phyloP scores from a whole-genome alignment of 2,888 invertebrate genomes.

The Pyrrhia umbra region DNA sequence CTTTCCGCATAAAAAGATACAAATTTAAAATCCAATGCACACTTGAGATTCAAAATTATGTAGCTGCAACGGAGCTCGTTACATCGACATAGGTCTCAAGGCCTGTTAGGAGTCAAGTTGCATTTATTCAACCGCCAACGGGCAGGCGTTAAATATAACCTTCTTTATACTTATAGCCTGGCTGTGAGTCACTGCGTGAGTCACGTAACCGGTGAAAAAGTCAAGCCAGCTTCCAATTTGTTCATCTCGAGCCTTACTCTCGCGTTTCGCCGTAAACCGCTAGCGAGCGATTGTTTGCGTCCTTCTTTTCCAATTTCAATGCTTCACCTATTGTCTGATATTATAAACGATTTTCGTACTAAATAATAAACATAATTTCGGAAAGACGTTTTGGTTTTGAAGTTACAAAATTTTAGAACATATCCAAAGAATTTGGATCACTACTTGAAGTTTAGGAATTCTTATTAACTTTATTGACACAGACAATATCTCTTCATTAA shows the following conservation, averaged over 20 bases:
- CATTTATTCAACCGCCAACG: conserved; percentile 51
- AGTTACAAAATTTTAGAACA: not conserved
- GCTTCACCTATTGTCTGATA: conserved; percentile 12
- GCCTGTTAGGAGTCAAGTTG: conserved; percentile 71
- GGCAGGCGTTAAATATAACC: conserved; percentile 41
- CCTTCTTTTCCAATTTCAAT: conserved; percentile 34
- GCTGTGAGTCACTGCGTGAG: conserved; percentile 69
- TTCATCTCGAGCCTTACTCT: conserved; percentile 55
- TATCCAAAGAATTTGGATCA: not conserved
- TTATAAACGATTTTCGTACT: not conserved
- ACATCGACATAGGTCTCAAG: conserved; percentile 73
- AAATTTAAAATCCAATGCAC: not conserved
- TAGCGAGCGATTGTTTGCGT: conserved; percentile 33
- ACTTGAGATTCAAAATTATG: conserved; percentile 24
- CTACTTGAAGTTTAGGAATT: not conserved
- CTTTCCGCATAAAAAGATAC: not conserved
- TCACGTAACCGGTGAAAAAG: conserved; percentile 71
- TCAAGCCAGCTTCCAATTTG: conserved; percentile 62
- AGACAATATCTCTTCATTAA: conserved; percentile 35
- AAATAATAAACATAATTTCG: not conserved
- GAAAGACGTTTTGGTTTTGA: not conserved
- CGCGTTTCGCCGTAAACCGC: conserved; percentile 59
- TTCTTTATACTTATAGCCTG: conserved; percentile 46
- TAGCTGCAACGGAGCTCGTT: conserved; percentile 40
- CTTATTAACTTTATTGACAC: not conserved